Conservation (phyloP, 2,797 vertebrate genomes). For the Phrynocephalus forsythii region DNA sequence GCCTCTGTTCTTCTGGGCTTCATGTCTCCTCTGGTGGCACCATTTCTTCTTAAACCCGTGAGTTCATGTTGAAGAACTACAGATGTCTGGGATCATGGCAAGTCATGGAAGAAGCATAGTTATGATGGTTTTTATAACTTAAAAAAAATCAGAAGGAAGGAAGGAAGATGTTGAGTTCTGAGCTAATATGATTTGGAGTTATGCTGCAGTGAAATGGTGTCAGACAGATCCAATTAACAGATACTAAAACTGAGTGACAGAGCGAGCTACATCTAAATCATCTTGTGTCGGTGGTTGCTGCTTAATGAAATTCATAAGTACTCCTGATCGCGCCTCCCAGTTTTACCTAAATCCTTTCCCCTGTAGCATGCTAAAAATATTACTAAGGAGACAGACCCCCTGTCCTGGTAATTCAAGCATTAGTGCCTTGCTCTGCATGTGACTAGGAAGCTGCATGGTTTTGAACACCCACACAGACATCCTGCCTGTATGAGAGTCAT, state of each 20-base stretch:
- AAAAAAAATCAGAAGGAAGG: background rate
- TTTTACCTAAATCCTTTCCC: background rate
- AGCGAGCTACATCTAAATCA: background rate
- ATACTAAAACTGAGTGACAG: background rate
- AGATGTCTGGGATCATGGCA: no score
- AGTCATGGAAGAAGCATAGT: background rate
- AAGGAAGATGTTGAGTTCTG: background rate
- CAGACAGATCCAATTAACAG: background rate
- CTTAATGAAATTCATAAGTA: background rate
- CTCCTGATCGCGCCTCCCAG: background rate
- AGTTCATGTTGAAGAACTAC: no score
- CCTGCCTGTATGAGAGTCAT: background rate
- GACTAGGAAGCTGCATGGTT: background rate
- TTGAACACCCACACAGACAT: background rate
- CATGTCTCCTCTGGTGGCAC: no score
- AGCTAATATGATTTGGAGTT: background rate
- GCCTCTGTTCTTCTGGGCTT: background rate
- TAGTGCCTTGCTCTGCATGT: background rate
- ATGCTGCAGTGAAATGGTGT: background rate
- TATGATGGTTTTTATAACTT: background rate
- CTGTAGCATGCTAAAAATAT: background rate
- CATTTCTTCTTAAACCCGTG: no score
- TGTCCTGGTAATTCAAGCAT: background rate
- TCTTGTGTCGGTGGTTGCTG: background rate
- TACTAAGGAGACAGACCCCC: background rate